Evolutionary conservation across 2,113 vertebrate species (phyloP).

Genomic region (Pangasianodon gigas): DNA sequence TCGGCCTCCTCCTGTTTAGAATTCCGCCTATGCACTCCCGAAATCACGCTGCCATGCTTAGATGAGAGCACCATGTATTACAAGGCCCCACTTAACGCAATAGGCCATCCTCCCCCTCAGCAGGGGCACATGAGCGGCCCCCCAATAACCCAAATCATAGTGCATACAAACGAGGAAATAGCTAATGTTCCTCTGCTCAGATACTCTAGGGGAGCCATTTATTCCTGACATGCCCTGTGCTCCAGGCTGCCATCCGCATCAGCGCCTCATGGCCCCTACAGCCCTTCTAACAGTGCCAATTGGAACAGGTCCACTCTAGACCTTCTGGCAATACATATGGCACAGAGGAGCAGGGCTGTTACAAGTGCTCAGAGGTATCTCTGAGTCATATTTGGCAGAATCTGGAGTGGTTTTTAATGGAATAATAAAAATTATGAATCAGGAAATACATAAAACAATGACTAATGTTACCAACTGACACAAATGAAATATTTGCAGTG

Average conservation of each 20-base stretch:
- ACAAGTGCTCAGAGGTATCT: neutral
- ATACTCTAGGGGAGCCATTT: conserved; percentile 5
- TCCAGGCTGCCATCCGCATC: conserved; percentile 34
- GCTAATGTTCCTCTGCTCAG: conserved; percentile 28
- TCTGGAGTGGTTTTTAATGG: neutral
- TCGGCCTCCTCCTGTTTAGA: conserved; percentile 42
- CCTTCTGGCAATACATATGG: conserved; percentile 15
- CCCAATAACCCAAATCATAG: conserved; percentile 19
- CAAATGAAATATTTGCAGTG: neutral
- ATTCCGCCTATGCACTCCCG: conserved; percentile 23
- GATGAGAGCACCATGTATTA: conserved; percentile 42
- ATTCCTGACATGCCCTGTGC: conserved; percentile 38
- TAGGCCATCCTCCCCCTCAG: conserved; percentile 27
- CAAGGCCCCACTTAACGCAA: conserved; percentile 41
- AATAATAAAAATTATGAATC: neutral
- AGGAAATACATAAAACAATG: neutral
- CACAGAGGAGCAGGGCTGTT: neutral
- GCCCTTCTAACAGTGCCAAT: conserved; percentile 18
- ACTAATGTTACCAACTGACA: neutral
- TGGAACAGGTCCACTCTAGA: neutral
- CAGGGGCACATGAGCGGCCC: conserved; percentile 13
- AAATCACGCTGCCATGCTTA: conserved; percentile 19
- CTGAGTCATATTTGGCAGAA: neutral
- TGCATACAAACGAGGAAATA: conserved; percentile 14
- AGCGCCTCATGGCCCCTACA: conserved; percentile 9